Conservation (phyloP, 1,140 invertebrate genomes). For the Scaptomyza graminum region DNA sequence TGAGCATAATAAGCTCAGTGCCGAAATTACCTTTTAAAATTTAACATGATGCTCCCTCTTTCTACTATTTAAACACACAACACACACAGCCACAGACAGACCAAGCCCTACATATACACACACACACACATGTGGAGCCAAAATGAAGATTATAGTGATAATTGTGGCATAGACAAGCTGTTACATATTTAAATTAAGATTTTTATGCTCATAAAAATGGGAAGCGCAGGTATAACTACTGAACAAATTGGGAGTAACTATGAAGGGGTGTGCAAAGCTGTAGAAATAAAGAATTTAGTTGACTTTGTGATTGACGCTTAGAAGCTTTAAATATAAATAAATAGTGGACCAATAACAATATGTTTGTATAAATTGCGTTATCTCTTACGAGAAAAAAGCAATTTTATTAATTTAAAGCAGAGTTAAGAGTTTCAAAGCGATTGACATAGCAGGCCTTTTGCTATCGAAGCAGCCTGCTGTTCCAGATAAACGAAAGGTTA, state of each 20-base stretch:
- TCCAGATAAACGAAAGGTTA: no score
- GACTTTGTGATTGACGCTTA: conserved; percentile 43
- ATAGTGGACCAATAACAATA: no score
- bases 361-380: no score
- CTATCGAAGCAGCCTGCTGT: neutral
- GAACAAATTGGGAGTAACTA: neutral
- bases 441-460: neutral
- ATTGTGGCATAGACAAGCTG: conserved; percentile 72
- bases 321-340: conserved; percentile 12
- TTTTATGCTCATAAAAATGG: conserved; percentile 73
- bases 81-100: conserved; percentile 17
- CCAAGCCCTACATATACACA: neutral
- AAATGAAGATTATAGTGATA: conserved; percentile 62
- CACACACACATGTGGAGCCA: conserved; percentile 23
- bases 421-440: no score
- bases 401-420: neutral
- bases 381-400: neutral
- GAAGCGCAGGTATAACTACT: conserved; percentile 24
- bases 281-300: conserved; percentile 53
- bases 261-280: neutral
- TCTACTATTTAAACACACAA: conserved; percentile 18
- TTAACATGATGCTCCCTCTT: conserved; percentile 67
- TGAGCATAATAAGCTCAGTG: conserved; percentile 80
- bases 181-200: conserved; percentile 81
- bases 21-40: conserved; percentile 82